Conservation (phyloP, 2,888 invertebrate species). For the Dione vanillae region DNA sequence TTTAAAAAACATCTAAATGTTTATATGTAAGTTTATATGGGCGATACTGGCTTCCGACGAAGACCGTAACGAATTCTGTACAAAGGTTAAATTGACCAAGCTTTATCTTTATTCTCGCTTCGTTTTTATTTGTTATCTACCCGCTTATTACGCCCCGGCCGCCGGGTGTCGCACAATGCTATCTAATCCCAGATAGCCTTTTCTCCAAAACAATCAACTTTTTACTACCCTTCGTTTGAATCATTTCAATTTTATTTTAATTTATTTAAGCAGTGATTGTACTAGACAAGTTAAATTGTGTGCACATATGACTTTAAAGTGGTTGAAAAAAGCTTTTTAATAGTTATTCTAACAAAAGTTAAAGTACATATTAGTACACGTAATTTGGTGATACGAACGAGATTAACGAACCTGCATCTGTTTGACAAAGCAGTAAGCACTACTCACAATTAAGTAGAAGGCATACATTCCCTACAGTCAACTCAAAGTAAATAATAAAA, state of each 20-base stretch:
- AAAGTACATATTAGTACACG: not conserved
- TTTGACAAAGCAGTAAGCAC: not conserved
- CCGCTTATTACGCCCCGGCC: slow-evolving; percentile 28
- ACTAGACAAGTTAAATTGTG: not conserved
- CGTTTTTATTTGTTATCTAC: slow-evolving; percentile 35
- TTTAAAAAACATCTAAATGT: not conserved
- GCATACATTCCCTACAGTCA: not conserved
- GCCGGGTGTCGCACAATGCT: slow-evolving; percentile 32
- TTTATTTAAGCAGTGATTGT: slow-evolving; percentile 8
- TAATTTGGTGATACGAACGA: not conserved
- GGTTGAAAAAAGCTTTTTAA: too few species aligned
- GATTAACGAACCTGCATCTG: not conserved
- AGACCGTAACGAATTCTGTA: slow-evolving; percentile 11
- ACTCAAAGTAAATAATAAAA: not conserved
- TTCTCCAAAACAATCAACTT: slow-evolving; percentile 26
- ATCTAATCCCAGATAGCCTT: slow-evolving; percentile 30
- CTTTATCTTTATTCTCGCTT: slow-evolving; percentile 39
- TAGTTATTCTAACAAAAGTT: too few species aligned
- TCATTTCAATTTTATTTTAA: slow-evolving; percentile 20
- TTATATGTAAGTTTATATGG: not conserved
- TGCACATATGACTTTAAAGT: not conserved
- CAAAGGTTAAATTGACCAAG: slow-evolving; percentile 27
- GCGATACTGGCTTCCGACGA: not conserved
- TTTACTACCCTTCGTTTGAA: slow-evolving; percentile 4
- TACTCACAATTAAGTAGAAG: not conserved